Evolutionary conservation across 2,888 invertebrate species (phyloP), one percentile per base, ranked within the genome.

Genomic region (Sphecodes monilicornis): DNA sequence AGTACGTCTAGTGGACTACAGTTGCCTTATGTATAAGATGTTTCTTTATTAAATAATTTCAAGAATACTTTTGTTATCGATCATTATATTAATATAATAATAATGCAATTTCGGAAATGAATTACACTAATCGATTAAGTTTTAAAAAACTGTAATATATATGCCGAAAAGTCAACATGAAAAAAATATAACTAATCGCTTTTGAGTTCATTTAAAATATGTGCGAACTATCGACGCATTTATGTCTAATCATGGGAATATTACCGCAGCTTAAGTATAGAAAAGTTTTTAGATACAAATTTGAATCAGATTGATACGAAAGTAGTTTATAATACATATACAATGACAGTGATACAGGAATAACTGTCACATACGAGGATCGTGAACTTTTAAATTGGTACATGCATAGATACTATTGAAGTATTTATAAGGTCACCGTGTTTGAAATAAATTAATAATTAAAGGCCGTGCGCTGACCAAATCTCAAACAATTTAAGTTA

Each of bases 211-310:
- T 69, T 69, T 13, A 32, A 70, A 69, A 54, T 73, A 39, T 16
- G 26, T 69, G 43, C 73, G 69, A 68, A 68, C 22, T 22, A 64
- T 46, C 32, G 32, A 46, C 46, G 8, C 4, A n/a, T 10, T 41
- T 72, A 66, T 41, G 41, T 32, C 6, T 18, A n/a, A 13, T 36
- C 32, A 70, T 11, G 22, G 50, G 36, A 72, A 76, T 8, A 71
- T 70, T 64, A 43, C 29, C 32, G 43, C 22, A 73, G 60, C 57
- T 13, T 41, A 66, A 71, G 69, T 72, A 76, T 71, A 78, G 80
- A 82, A 82, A 84, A 86, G 66, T 57, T 82, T 75, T 79, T 85
- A 84, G 88, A 80, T 88, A 89, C 89, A 88, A 88, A 89, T 71
- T 86, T 85, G 85, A 85, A 82, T 75, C 29, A 26, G 80, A 71